Evolutionary conservation across 1,140 invertebrate genomes (phyloP), one percentile per base, ranked within the genome.

Genomic region (Choristoneura fumiferana): DNA sequence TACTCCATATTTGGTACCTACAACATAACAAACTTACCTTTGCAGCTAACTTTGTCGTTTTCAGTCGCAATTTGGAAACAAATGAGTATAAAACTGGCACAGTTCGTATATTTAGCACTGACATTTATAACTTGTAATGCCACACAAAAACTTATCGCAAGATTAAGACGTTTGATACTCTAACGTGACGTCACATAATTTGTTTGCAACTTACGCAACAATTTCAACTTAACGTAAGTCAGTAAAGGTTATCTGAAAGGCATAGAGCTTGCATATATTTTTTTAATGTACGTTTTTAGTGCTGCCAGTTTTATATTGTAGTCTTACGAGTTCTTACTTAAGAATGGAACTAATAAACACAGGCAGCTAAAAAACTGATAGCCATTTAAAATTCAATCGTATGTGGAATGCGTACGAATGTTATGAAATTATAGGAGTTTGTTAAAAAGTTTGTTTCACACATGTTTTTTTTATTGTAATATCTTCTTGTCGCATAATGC

Each of bases 161-260:
- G 76, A 78, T 78, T 78, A 76, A 78, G 76, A 72, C 58, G 58
- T 65, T 67, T 74, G 76, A 78, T 78, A 78, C 35, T 22, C 17
- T 14, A 14, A 6, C 12, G 12, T 60, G 58, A 60, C 58, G 52
- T 60, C 52, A 54, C 52, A 18, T 13, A 8, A 9, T 22, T 37
- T 5, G 4, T 10, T 13, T 8, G 29, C 10, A 33, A 6, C 22
- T 3, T 4, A 71, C 66, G 69, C 65, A 73, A 38, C 0, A 72
- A 61, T 54, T 52, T 58, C 36, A 38, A 60, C 43, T 62, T 73
- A 69, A 55, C 4, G 0, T 17, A 13, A 14, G 8, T 10, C 0
- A 10, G 38, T 68, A 69, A 34, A 55, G 60, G 58, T n/a, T 12
- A 22, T 12, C 9, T 33, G 6, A 18, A 8, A 22, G n/a, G 43